These are phyloP conservation scores for Cephonodes hylas DNA, from an alignment of 2,888 invertebrate species.

Conservation along the genomic window DNA sequence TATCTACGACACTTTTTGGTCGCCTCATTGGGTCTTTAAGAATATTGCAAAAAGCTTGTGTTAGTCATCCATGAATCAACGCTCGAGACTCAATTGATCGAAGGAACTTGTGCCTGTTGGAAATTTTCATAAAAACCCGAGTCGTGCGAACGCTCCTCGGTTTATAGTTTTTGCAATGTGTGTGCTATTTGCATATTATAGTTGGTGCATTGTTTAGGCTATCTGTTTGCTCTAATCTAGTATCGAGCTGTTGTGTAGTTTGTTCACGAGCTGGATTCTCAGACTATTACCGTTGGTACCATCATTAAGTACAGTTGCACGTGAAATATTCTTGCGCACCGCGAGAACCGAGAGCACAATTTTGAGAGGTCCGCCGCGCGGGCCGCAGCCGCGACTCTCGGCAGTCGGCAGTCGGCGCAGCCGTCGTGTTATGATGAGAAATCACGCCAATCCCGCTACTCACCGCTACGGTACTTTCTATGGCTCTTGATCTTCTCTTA, in stretches of 20 bases:
- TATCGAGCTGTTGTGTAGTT: slow-evolving; percentile 56
- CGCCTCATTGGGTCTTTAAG: neutral
- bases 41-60: slow-evolving; percentile 44
- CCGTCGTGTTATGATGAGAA: slow-evolving; percentile 57
- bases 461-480: slow-evolving; percentile 75
- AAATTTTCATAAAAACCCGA: slow-evolving; percentile 35
- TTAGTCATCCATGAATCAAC: slow-evolving; percentile 71
- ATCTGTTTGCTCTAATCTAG: slow-evolving; percentile 67
- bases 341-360: slow-evolving; percentile 71
- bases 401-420: too few relatives aligned
- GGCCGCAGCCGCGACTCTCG: slow-evolving; percentile 28
- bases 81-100: slow-evolving; percentile 51
- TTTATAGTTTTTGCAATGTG: slow-evolving; percentile 51
- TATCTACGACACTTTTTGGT: neutral
- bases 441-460: slow-evolving; percentile 72
- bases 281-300: slow-evolving; percentile 67
- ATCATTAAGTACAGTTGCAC: slow-evolving; percentile 75
- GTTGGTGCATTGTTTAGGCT: slow-evolving; percentile 68
- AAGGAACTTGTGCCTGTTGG: slow-evolving; percentile 53
- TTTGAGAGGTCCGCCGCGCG: slow-evolving; percentile 55
- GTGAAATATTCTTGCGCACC: slow-evolving; percentile 67
- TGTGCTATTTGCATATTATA: slow-evolving; percentile 61
- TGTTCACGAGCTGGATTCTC: slow-evolving; percentile 66
- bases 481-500: slow-evolving; percentile 66
- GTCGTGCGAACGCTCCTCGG: slow-evolving; percentile 49